Base-by-base conservation (phyloP, 2,888 invertebrate genomes). In the Laothoe populi region DNA sequence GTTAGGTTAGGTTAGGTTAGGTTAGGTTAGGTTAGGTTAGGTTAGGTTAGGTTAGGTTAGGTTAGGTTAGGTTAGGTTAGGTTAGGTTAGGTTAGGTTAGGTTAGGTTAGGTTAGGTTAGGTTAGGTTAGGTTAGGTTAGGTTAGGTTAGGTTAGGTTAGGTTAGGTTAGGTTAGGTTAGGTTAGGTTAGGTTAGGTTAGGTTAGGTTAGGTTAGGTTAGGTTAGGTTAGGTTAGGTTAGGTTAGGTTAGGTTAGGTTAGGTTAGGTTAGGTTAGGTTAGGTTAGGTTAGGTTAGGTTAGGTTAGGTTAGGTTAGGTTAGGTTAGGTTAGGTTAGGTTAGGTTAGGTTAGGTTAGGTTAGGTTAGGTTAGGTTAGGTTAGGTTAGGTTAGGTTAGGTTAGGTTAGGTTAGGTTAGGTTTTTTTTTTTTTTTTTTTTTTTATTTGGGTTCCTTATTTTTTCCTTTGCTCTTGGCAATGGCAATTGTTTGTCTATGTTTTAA, bases 1-100 rank as follows among this genome's bases (percentile, higher is more conserved):
- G 62, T 59, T 62, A 62, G 62, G 62, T 59, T 59, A 62, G 62
- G 62, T 59, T 59, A 59, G 62, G 62, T 62, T 62, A 62, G 62
- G 62, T 61, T 61, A 61, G 61, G 61, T 61, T 61, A 61, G 61
- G 61, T 61, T 61, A 61, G 61, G 64, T 64, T 61, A 64, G 64
- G 64, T 64, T 64, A 64, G 64, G 64, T 64, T 64, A 64, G 64
- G 64, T 64, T 64, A 64, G 64, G 64, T 64, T 64, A 64, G 64
- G 64, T 64, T 64, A 64, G 61, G 61, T 64, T 64, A 64, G 62
- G 62, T 62, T 62, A 64, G 63, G 63, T 64, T 64, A 64, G 64
- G 64, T 64, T 64, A 64, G 64, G 64, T 64, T 64, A 63, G 64
- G 64, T 64, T 64, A 64, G 64, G 64, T 64, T 64, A 64, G 64